Percentiles rank a stretch among this genome's conserved stretches.
phyloP scores from a whole-genome alignment of 2,888 invertebrate species.

The Hemaris fuciformis region DNA sequence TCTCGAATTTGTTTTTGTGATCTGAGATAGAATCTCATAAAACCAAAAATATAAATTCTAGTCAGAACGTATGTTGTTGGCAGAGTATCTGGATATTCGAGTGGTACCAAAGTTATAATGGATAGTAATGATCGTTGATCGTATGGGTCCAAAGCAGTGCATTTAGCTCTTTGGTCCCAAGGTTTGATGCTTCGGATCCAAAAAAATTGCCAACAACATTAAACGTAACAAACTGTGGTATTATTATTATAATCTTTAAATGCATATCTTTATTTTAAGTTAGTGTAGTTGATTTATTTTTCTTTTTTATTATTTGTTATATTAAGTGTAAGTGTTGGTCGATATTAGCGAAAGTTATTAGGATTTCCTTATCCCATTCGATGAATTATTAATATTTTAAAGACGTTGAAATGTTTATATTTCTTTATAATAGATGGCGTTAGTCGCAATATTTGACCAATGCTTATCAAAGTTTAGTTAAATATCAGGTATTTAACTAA shows the following conservation, averaged over 20 bases:
- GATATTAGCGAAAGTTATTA: too few relatives aligned
- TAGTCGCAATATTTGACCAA: neutral
- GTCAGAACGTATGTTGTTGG: constrained; percentile 3
- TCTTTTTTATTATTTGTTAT: neutral
- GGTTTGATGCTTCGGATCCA: neutral
- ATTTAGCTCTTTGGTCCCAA: neutral
- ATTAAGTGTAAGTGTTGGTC: neutral
- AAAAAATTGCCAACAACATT: neutral
- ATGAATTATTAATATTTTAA: too few relatives aligned
- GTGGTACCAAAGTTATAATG: neutral
- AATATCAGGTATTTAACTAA: neutral
- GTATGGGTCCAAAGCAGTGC: neutral
- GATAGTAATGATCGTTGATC: too few relatives aligned
- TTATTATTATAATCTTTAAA: neutral
- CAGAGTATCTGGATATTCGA: neutral
- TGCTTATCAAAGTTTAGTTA: neutral
- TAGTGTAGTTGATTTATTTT: neutral
- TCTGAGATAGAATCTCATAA: constrained; percentile 9
- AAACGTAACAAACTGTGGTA: constrained; percentile 4
- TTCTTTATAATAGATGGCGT: neutral
- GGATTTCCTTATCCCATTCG: too few relatives aligned
- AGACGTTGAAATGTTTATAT: neutral
- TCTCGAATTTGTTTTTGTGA: neutral
- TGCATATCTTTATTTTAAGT: constrained; percentile 3
- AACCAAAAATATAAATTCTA: constrained; percentile 1